A percentile compares a stretch with the other conserved stretches of the same genome.
Conservation (phyloP, 1,140 invertebrate species). For the Apis florea region DNA sequence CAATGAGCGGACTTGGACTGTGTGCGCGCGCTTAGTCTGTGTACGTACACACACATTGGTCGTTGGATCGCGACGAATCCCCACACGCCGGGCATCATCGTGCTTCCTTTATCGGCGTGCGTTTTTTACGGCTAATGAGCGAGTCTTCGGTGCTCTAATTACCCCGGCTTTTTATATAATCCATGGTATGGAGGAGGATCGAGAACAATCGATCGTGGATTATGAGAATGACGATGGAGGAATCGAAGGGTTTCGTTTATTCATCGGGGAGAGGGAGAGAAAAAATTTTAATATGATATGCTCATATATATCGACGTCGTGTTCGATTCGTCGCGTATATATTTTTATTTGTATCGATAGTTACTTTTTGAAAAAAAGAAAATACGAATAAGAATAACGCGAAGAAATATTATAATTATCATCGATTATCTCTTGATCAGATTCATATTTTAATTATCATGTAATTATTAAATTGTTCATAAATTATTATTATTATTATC, state of each 20-base stretch:
- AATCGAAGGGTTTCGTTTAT: background rate
- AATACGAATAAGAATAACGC: no score
- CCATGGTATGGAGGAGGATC: constrained; percentile 26
- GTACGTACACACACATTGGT: background rate
- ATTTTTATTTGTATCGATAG: no score
- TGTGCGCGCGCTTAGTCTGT: constrained; percentile 5
- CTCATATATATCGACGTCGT: no score
- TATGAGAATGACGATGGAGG: constrained; percentile 1
- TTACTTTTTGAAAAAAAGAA: no score
- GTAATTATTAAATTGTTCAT: background rate
- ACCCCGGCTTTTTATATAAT: constrained; percentile 28
- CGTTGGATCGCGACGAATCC: constrained; percentile 18
- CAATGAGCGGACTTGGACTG: constrained; percentile 44
- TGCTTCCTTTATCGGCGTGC: constrained; percentile 26
- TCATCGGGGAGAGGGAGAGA: background rate
- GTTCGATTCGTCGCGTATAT: no score
- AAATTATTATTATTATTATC: background rate
- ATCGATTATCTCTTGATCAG: no score
- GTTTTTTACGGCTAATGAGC: constrained; percentile 48
- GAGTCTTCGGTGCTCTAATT: constrained; percentile 50
- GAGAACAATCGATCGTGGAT: constrained; percentile 16
- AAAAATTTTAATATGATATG: no score
- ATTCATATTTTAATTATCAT: no score
- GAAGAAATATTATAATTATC: no score
- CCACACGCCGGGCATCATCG: constrained; percentile 1